These are phyloP conservation scores for Ispidina picta DNA, from an alignment of 2,797 vertebrate genomes.

Conservation along the genomic window DNA sequence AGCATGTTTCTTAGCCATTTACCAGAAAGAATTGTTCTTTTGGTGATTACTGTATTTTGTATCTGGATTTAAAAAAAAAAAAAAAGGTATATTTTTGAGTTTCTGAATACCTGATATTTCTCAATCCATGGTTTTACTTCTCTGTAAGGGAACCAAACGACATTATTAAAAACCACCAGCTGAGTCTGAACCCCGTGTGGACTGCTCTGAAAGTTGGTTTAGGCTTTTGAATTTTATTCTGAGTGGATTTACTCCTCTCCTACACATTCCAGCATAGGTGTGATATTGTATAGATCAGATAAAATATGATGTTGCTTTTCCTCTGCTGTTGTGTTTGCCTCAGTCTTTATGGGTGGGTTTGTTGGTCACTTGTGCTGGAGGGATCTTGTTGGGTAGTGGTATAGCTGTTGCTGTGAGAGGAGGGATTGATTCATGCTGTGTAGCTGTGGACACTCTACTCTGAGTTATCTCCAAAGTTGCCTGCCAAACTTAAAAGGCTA, in stretches of 20 bases:
- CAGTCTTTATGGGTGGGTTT: not conserved
- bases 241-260: not conserved
- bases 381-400: not conserved
- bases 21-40: not conserved
- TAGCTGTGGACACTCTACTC: not conserved
- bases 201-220: not conserved
- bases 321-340: not conserved
- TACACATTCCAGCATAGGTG: fast-evolving
- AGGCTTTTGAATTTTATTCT: not conserved
- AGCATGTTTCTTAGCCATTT: not conserved
- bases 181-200: not conserved
- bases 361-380: not conserved
- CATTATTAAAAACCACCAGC: not conserved
- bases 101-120: not conserved
- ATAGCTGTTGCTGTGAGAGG: not conserved
- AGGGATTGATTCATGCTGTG: not conserved
- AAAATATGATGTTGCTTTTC: not conserved
- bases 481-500: not conserved
- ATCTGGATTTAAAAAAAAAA: not conserved
- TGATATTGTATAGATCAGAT: not conserved
- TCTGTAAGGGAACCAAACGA: not conserved
- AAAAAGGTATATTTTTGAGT: constrained; percentile 6
- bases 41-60: not conserved
- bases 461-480: not conserved
- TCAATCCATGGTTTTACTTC: constrained; percentile 16